A percentile compares a stretch with the other conserved stretches of the same genome.
phyloP scores from a whole-genome alignment of 2,888 invertebrate species.

The Plagiodera versicolora region DNA sequence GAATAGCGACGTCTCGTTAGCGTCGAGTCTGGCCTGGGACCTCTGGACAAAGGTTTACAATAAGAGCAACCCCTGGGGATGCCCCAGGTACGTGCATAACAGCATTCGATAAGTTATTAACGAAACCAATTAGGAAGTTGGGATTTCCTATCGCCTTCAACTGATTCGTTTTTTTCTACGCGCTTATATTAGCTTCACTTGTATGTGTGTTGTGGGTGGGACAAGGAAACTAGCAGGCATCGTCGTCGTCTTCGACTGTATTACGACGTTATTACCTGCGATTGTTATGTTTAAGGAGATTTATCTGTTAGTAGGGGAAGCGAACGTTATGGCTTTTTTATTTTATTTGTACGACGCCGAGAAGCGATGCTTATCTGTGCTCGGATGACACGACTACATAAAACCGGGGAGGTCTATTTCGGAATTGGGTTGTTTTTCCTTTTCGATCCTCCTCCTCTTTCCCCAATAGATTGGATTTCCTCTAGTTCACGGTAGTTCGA shows the following conservation, averaged over 20 bases:
- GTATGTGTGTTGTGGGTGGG: too few species aligned
- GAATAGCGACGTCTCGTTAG: too few species aligned
- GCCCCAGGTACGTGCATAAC: constrained; percentile 47
- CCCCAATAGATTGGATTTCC: neutral
- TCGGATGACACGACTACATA: constrained; percentile 19
- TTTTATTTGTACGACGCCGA: constrained; percentile 33
- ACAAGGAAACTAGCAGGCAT: too few species aligned
- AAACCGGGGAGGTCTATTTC: constrained; percentile 16
- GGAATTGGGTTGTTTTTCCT: constrained; percentile 14
- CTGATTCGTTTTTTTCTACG: too few species aligned
- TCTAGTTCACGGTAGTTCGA: neutral
- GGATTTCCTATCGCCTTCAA: too few species aligned
- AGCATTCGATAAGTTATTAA: too few species aligned
- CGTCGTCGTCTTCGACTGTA: constrained; percentile 40
- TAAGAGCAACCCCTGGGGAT: constrained; percentile 50
- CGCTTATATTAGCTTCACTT: too few species aligned
- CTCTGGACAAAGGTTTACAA: constrained; percentile 14
- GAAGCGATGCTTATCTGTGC: constrained; percentile 36
- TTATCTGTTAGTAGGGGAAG: constrained; percentile 42
- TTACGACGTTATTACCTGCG: constrained; percentile 55
- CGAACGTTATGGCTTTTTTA: constrained; percentile 37
- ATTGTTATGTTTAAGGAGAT: constrained; percentile 54
- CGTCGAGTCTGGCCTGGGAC: too few species aligned
- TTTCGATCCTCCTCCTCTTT: neutral
- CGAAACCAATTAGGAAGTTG: too few species aligned